Evolutionary conservation across 2,797 vertebrate species (phyloP).

Genomic region (Meriones psammophilus): DNA sequence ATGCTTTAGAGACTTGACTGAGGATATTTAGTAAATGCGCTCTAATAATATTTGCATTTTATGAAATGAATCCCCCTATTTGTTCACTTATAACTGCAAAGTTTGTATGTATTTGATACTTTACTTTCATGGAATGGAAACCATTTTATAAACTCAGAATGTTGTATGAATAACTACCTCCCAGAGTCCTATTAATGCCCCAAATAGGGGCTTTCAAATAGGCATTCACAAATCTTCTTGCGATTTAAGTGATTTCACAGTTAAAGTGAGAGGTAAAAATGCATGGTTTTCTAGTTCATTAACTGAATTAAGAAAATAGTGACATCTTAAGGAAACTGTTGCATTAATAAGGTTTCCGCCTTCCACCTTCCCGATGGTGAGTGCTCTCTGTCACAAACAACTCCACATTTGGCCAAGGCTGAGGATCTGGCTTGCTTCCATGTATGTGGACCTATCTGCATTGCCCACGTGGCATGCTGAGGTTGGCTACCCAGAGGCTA

Average conservation of each 20-base stretch:
- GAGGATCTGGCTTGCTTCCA: no score
- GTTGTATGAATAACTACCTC: conserved; percentile 17
- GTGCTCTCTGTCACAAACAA: no score
- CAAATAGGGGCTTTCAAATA: background rate
- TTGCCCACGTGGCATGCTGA: no score
- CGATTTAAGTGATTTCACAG: conserved; percentile 40
- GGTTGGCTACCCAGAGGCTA: no score
- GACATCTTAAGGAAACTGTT: conserved; percentile 50
- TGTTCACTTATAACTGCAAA: conserved; percentile 58
- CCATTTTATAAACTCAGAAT: conserved; percentile 70
- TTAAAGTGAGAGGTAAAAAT: conserved; percentile 46
- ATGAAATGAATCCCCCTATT: conserved; percentile 59
- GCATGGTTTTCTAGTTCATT: conserved; percentile 47
- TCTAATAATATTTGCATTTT: conserved; percentile 62
- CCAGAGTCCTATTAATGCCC: background rate
- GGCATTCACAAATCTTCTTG: conserved; percentile 32
- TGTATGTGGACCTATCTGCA: no score
- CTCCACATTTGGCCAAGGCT: no score
- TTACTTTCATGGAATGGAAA: conserved; percentile 69
- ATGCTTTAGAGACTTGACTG: background rate
- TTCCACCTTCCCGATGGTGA: no score
- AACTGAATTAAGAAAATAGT: conserved; percentile 32
- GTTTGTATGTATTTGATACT: conserved; percentile 67
- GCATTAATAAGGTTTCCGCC: conserved; percentile 34
- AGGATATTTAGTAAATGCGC: conserved; percentile 58